Evolutionary conservation across 1,140 invertebrate genomes (phyloP), one percentile per base, ranked within the genome.

Genomic region (Eriocheir sinensis): DNA sequence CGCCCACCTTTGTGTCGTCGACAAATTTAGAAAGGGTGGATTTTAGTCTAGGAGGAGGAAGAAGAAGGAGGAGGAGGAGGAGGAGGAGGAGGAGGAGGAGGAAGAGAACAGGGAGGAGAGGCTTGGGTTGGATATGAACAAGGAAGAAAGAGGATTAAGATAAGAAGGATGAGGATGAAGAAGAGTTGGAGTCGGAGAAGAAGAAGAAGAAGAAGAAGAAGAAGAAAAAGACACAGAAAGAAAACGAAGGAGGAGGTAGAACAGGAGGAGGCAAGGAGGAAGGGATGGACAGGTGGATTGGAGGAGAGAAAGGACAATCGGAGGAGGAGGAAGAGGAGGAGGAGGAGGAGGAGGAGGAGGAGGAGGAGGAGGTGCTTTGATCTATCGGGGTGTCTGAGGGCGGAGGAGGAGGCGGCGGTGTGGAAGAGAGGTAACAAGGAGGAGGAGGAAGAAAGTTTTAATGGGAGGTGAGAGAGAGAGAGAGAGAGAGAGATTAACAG

Each of bases 351-450:
- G 36, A 38, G 72, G 72, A n/a, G 17, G 48, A 27, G 72, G 32
- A 91, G 4, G 48, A 30, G 48, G 44, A n/a, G n/a, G 44, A 8
- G 32, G 27, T 72, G 60, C 60, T 72, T 72, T 72, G 60, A 72
- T 72, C 60, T n/a, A 32, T 34, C 36, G 6, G 32, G 3, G 27
- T 27, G 0, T 3, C 34, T 3, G 34, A 34, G 4, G 30, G 4
- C 4, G 83, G 30, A 4, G 34, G 3, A 48, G 36, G 17, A 32
- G 86, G 86, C 40, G 86, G 9, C 30, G 38, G 86, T n/a, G 34
- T 38, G 83, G 83, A 86, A 41, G 83, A 21, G 83, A 86, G 83
- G 40, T 41, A 86, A 86, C 40, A 86, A 41, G 83, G 83, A 86
- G 83, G 6, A 32, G 83, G 83, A 3, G 86, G 36, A 30, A 34